Evolutionary conservation across 2,888 invertebrate species (phyloP).

Genomic region (Phaonia tiefii): DNA sequence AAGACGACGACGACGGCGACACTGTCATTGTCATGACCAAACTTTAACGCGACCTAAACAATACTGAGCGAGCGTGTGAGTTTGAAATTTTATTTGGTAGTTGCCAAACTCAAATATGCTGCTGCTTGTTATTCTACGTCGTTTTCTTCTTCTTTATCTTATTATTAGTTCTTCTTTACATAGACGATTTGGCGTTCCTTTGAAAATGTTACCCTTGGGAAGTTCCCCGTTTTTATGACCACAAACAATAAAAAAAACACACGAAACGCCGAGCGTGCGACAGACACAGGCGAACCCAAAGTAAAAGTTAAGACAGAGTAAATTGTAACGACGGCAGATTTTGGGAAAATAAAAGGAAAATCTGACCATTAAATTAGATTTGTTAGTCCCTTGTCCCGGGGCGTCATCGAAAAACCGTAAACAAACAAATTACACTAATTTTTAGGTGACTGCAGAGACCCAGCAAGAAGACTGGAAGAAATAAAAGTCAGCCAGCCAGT

Average conservation of each 20-base stretch:
- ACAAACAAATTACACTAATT: constrained; percentile 57
- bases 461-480: background rate
- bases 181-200: background rate
- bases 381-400: constrained; percentile 60
- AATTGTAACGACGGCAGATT: constrained; percentile 41
- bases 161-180: constrained; percentile 10
- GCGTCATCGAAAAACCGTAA: constrained; percentile 31
- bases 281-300: constrained; percentile 5
- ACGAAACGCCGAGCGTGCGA: constrained; percentile 1
- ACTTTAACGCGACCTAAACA: constrained; percentile 44
- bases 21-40: constrained; percentile 43
- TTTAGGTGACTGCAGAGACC: constrained; percentile 36
- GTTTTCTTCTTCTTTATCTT: too few relatives aligned
- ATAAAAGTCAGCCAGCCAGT: background rate
- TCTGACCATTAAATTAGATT: constrained; percentile 65
- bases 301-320: constrained; percentile 41
- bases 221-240: constrained; percentile 29
- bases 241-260: background rate
- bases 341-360: constrained; percentile 31
- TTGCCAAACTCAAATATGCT: constrained; percentile 29
- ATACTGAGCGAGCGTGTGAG: background rate
- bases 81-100: background rate
- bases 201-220: constrained; percentile 63
- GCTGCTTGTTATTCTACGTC: too few relatives aligned
- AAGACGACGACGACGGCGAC: too few relatives aligned